These are phyloP conservation scores for Hololepta plana DNA, from an alignment of 2,888 invertebrate species.

Conservation along the genomic window DNA sequence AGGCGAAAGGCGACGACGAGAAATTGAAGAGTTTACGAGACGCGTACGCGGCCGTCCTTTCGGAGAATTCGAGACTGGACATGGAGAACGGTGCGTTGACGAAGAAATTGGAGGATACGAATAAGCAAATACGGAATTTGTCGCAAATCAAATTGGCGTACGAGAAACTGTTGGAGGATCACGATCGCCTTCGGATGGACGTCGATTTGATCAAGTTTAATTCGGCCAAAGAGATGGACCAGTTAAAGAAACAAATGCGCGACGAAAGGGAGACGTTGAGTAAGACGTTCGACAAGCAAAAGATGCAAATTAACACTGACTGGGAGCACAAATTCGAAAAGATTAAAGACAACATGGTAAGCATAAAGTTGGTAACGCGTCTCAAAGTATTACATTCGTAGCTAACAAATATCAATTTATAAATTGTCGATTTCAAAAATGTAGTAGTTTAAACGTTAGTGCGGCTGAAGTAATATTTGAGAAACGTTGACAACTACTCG, in stretches of 20 bases:
- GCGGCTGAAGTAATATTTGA: too few relatives aligned
- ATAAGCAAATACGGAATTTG: slow-evolving; percentile 13
- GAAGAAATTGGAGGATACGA: slow-evolving; percentile 16
- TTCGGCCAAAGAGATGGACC: slow-evolving; percentile 19
- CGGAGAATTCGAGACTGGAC: slow-evolving; percentile 19
- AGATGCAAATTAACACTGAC: slow-evolving; percentile 36
- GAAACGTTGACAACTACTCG: too few relatives aligned
- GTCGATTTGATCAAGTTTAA: slow-evolving; percentile 24
- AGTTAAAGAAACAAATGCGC: slow-evolving; percentile 19
- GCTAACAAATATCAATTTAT: too few relatives aligned
- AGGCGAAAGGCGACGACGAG: slow-evolving; percentile 12
- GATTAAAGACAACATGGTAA: slow-evolving; percentile 70
- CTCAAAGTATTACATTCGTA: too few relatives aligned
- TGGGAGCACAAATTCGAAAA: slow-evolving; percentile 58
- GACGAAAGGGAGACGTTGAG: slow-evolving; percentile 17
- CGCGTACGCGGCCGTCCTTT: slow-evolving; percentile 19
- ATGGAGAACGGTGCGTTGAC: slow-evolving; percentile 18
- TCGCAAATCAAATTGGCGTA: slow-evolving; percentile 22
- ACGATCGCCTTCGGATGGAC: slow-evolving; percentile 21
- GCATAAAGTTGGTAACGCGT: too few relatives aligned
- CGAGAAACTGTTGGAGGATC: slow-evolving; percentile 23
- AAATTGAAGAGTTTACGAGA: slow-evolving; percentile 16
- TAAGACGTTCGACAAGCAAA: slow-evolving; percentile 24
- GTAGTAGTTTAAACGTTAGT: too few relatives aligned
- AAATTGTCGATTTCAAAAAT: too few relatives aligned